Evolutionary conservation across 2,888 invertebrate species (phyloP).

Genomic region (Fragum sueziense): DNA sequence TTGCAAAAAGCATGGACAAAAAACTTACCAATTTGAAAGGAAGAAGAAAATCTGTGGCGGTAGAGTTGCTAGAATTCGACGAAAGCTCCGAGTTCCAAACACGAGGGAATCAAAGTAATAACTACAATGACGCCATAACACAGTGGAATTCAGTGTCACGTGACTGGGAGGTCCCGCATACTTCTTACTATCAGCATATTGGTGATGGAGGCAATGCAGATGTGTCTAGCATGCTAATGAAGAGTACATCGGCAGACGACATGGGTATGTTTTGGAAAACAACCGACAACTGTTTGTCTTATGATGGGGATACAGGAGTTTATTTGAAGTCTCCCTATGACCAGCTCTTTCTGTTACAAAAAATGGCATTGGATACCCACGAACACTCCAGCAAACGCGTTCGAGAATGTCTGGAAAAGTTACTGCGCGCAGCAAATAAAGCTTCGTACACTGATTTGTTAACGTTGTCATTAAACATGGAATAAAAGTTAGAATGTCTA

Average conservation of each 20-base stretch:
- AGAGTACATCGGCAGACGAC: neutral
- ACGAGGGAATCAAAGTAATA: too few species aligned
- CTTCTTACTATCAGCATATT: neutral
- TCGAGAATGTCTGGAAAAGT: neutral
- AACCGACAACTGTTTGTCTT: neutral
- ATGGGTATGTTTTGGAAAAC: neutral
- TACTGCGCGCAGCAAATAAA: neutral
- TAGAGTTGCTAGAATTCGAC: conserved; percentile 25
- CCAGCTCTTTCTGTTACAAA: conserved; percentile 11
- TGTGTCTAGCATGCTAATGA: neutral
- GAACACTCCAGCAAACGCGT: conserved; percentile 1
- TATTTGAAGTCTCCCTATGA: neutral
- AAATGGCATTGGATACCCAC: neutral
- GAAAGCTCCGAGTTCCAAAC: neutral
- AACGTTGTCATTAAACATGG: conserved; percentile 5
- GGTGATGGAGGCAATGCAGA: too few species aligned
- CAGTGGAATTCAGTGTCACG: neutral
- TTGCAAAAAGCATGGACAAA: conserved; percentile 16
- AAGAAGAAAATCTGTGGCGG: conserved; percentile 17
- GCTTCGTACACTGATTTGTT: conserved; percentile 6
- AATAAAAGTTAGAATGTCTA: too few species aligned
- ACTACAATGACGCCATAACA: neutral
- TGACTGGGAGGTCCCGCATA: neutral
- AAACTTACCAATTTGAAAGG: neutral
- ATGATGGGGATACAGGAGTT: neutral